phyloP scores from a whole-genome alignment of 2,113 vertebrate genomes.

The Hippoglossus stenolepis region DNA sequence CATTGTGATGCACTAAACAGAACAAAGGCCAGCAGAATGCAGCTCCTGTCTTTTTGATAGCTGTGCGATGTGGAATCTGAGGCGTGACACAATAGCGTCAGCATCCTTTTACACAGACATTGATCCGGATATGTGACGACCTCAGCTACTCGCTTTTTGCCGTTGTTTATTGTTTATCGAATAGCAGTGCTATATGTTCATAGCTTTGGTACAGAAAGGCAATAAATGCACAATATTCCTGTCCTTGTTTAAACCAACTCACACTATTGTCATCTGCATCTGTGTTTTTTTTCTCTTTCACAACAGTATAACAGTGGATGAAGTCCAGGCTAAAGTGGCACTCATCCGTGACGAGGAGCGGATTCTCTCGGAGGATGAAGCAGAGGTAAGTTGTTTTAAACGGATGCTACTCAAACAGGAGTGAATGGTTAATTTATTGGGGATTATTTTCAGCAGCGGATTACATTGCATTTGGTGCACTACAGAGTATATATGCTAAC shows the following conservation, averaged over 20 bases:
- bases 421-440: not conserved
- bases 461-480: not conserved
- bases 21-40: too few species aligned
- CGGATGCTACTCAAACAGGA: too few species aligned
- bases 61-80: not conserved
- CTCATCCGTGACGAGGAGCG: conserved; percentile 52
- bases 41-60: too few species aligned
- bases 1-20: too few species aligned
- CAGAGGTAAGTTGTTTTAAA: conserved; percentile 59
- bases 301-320: conserved; percentile 71
- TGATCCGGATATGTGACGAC: too few species aligned
- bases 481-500: too few species aligned
- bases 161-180: not conserved
- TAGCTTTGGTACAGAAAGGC: not conserved
- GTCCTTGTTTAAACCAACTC: too few species aligned
- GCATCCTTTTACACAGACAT: too few species aligned
- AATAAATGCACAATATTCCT: not conserved
- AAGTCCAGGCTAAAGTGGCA: conserved; percentile 71
- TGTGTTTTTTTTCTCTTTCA: not conserved
- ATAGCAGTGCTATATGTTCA: not conserved
- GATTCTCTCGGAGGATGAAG: conserved; percentile 68
- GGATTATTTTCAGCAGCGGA: too few species aligned
- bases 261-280: conserved; percentile 3
- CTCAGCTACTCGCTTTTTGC: not conserved
- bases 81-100: not conserved